These are phyloP conservation scores for Carcinoscorpius rotundicauda DNA, from an alignment of 1,140 invertebrate species.

Conservation along the genomic window DNA sequence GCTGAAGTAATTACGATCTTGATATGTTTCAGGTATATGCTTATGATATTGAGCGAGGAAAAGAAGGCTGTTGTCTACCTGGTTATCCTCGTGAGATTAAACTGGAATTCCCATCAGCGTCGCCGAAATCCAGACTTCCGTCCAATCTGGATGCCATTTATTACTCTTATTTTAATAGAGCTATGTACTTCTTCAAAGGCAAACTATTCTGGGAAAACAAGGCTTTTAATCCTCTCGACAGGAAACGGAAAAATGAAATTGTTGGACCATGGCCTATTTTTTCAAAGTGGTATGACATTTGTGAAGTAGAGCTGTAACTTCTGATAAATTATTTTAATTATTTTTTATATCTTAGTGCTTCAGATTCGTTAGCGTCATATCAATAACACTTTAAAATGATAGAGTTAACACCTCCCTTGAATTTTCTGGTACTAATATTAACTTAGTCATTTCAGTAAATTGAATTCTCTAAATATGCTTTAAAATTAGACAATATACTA, in stretches of 20 bases:
- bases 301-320: constrained; percentile 31
- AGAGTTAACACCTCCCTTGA: too few species aligned
- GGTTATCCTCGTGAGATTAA: constrained; percentile 27
- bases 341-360: too few species aligned
- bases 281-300: constrained; percentile 27
- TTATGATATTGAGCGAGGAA: constrained; percentile 30
- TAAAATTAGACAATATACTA: too few species aligned
- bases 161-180: constrained; percentile 35
- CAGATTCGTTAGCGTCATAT: too few species aligned
- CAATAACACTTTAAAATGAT: too few species aligned
- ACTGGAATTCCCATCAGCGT: constrained; percentile 31
- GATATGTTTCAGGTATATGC: constrained; percentile 32
- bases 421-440: too few species aligned
- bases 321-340: too few species aligned
- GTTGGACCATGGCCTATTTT: constrained; percentile 30
- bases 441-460: too few species aligned
- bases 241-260: constrained; percentile 29
- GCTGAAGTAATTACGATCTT: too few species aligned
- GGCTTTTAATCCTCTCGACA: constrained; percentile 30
- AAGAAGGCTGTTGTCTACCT: constrained; percentile 32
- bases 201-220: constrained; percentile 34
- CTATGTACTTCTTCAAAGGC: constrained; percentile 35
- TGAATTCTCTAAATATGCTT: too few species aligned
- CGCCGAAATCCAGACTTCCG: constrained; percentile 26
- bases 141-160: constrained; percentile 33